Evolutionary conservation across 2,113 vertebrate genomes (phyloP).

Genomic region (Columba janthina): DNA sequence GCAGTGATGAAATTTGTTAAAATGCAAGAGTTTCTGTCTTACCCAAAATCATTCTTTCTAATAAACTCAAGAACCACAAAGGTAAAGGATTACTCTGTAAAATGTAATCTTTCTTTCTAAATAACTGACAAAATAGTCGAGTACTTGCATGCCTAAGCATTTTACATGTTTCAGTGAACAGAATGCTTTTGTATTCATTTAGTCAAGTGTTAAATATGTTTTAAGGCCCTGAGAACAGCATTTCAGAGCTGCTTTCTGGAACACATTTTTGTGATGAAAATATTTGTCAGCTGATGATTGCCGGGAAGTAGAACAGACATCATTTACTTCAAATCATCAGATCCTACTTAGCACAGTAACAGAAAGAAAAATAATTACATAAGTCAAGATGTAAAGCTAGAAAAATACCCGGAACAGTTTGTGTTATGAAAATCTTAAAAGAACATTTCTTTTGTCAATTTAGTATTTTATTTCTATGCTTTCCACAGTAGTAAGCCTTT

Average conservation of each 20-base stretch:
- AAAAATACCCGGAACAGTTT: neutral
- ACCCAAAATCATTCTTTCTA: neutral
- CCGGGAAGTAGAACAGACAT: conserved; percentile 32
- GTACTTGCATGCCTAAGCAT: conserved; percentile 53
- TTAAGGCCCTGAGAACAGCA: conserved; percentile 47
- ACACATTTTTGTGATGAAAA: conserved; percentile 57
- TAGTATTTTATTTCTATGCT: neutral
- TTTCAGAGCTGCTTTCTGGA: conserved; percentile 47
- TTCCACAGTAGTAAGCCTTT: neutral
- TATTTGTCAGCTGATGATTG: conserved; percentile 46
- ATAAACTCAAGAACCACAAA: neutral
- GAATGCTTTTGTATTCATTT: conserved; percentile 65
- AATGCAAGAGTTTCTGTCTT: neutral
- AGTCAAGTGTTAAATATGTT: conserved; percentile 66
- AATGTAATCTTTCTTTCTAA: conserved; percentile 37
- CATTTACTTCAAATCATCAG: conserved; percentile 8
- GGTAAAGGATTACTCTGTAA: conserved; percentile 18
- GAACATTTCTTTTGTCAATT: neutral
- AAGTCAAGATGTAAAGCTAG: neutral
- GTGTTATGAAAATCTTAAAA: neutral
- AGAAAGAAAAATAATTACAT: neutral
- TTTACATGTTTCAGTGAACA: conserved; percentile 57
- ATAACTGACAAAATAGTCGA: conserved; percentile 12
- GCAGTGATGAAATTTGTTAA: neutral
- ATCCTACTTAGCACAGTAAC: neutral